Evolutionary conservation across 2,797 vertebrate species (phyloP).

Genomic region (Trichosurus vulpecula): DNA sequence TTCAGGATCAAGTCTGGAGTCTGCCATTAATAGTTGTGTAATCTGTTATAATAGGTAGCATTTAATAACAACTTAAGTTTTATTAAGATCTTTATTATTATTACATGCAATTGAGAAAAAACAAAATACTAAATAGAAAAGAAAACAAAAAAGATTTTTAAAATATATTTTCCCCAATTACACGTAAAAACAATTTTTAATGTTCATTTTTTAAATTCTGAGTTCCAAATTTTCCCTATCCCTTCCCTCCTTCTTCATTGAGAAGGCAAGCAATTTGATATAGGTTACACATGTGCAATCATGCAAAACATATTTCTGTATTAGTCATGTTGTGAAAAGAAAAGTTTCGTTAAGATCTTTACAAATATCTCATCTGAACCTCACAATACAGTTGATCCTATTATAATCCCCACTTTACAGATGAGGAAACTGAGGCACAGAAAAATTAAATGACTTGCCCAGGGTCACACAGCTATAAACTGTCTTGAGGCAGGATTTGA

Average conservation of each 20-base stretch:
- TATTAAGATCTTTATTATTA: not conserved
- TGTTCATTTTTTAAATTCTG: not conserved
- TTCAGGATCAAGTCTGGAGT: not conserved
- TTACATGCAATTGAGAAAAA: not conserved
- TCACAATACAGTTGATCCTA: not conserved
- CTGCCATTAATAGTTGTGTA: not conserved
- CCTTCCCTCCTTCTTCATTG: not conserved
- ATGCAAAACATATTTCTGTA: not conserved
- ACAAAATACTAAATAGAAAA: not conserved
- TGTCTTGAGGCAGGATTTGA: not conserved
- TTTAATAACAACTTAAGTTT: not conserved
- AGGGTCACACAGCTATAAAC: not conserved
- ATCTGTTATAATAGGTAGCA: not conserved
- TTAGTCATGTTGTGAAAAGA: not conserved
- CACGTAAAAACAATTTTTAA: not conserved
- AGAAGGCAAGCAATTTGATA: not conserved
- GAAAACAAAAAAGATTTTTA: not conserved
- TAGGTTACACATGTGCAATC: not conserved
- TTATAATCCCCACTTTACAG: not conserved
- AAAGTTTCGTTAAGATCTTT: not conserved
- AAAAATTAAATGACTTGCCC: not conserved
- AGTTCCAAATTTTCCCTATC: not conserved
- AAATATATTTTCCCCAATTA: not conserved
- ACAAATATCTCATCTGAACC: not conserved
- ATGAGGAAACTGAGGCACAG: not conserved